These are phyloP conservation scores for Himalopsyche tibetana DNA, from an alignment of 2,888 invertebrate genomes.

Conservation along the genomic window DNA sequence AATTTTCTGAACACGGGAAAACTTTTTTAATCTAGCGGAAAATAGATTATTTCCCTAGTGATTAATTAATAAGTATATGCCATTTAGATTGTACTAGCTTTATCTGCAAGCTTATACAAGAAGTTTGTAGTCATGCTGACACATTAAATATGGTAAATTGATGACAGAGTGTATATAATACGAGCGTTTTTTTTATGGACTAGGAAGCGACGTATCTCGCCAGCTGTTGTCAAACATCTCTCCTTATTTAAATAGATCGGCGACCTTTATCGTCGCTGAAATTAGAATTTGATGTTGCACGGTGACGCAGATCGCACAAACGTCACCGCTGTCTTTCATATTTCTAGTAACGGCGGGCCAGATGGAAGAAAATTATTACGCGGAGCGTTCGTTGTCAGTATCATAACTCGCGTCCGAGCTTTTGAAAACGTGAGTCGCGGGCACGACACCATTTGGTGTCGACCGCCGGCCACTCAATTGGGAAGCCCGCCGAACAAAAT, in stretches of 20 bases:
- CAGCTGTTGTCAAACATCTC: conserved; percentile 40
- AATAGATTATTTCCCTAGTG: too few species aligned
- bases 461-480: neutral
- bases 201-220: neutral
- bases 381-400: neutral
- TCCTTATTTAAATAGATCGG: conserved; percentile 27
- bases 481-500: neutral
- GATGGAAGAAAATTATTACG: neutral
- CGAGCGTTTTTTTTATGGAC: neutral
- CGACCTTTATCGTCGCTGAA: conserved; percentile 13
- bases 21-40: too few species aligned
- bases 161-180: too few species aligned
- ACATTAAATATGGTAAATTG: too few species aligned
- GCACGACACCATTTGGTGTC: neutral
- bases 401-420: neutral
- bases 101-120: too few species aligned
- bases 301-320: neutral
- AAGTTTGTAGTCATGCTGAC: too few species aligned
- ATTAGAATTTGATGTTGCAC: conserved; percentile 1
- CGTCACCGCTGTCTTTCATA: conserved; percentile 1
- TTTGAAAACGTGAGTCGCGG: conserved; percentile 24
- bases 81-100: too few species aligned
- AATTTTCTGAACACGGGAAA: too few species aligned
- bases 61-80: too few species aligned
- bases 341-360: neutral